A percentile compares a stretch with the other conserved stretches of the same genome.
Conservation (phyloP, 92 coral and sea anemone genomes). For the Epizoanthus fatuus region DNA sequence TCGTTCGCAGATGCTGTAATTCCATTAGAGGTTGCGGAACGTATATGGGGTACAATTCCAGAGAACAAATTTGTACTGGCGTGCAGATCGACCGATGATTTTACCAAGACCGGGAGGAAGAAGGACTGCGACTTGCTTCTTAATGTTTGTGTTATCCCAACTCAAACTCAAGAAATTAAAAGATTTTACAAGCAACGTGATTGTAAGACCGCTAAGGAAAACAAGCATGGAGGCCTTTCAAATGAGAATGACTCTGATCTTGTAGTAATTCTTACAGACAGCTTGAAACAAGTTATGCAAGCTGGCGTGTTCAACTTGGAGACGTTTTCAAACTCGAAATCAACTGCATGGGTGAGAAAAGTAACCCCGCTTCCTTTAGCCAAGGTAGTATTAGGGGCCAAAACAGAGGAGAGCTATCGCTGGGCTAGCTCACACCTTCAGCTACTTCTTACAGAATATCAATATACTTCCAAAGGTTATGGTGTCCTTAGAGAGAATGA, state of each 20-base stretch:
- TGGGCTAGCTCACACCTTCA: constrained; percentile 50
- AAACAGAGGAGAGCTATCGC: constrained; percentile 36
- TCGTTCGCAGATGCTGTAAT: constrained; percentile 35
- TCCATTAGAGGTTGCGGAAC: neutral
- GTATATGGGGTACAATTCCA: neutral
- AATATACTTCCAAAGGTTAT: constrained; percentile 24
- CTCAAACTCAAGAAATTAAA: constrained; percentile 27
- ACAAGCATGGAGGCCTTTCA: neutral
- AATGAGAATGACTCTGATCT: neutral
- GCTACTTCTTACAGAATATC: constrained; percentile 18
- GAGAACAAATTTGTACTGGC: constrained; percentile 47
- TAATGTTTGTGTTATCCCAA: constrained; percentile 30
- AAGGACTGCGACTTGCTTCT: constrained; percentile 23
- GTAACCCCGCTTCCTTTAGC: constrained; percentile 58
- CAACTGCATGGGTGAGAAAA: constrained; percentile 46
- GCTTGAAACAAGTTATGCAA: neutral
- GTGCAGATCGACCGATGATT: constrained; percentile 23
- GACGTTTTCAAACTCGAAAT: constrained; percentile 31
- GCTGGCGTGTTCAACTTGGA: neutral
- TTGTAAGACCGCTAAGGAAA: neutral
- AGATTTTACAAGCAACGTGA: neutral
- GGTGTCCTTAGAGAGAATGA: constrained; percentile 55
- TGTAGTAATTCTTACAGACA: constrained; percentile 17
- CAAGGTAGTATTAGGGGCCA: constrained; percentile 64
- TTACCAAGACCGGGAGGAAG: neutral